Base-by-base conservation (phyloP, 1,140 invertebrate genomes). In the Scylla paramamosain region DNA sequence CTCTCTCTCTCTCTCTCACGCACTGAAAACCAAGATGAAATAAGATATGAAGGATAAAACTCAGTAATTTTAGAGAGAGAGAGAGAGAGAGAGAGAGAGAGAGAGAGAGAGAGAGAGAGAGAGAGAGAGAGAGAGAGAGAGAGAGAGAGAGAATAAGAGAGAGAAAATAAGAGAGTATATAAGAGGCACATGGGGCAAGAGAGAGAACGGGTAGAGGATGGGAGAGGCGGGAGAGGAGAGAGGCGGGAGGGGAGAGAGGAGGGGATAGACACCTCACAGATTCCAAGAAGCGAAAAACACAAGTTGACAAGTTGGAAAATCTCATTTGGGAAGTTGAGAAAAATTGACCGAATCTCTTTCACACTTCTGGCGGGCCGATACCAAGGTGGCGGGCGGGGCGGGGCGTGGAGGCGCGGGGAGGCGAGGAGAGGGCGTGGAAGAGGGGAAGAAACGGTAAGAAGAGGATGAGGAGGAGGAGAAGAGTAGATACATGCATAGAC, bases 281-380 rank as follows among this genome's bases (percentile, higher is more conserved):
- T 39, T 14, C 52, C n/a, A 32, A 77, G 67, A 77, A 67, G 52
- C 67, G 90, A 91, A 91, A 67, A 91, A 91, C 59, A 91, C 52
- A 91, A 91, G 67, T 32, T 91, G 90, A 91, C 90, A 77, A 91
- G 90, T 91, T 91, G 29, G 90, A 67, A 91, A 77, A 91, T 91
- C 90, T 77, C 59, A 91, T 91, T 91, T 91, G 59, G 59, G n/a
- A 91, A 91, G 59, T 77, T 91, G 52, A 91, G 32, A 39, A 91
- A 91, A 91, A 91, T 91, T 77, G 67, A 20, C 25, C 67, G 25
- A 77, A 77, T 77, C 67, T 77, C 67, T 77, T 77, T 77, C 67
- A n/a, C 67, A 77, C 67, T 77, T 77, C 67, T 59, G 52, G 10
- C 52, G 52, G 12, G 52, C 10, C 67, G 67, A 77, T 77, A 8